Percentiles rank a stretch among this genome's conserved stretches.
These are phyloP conservation scores for Chamaea fasciata DNA, from an alignment of 2,113 vertebrate species.

Conservation along the genomic window DNA sequence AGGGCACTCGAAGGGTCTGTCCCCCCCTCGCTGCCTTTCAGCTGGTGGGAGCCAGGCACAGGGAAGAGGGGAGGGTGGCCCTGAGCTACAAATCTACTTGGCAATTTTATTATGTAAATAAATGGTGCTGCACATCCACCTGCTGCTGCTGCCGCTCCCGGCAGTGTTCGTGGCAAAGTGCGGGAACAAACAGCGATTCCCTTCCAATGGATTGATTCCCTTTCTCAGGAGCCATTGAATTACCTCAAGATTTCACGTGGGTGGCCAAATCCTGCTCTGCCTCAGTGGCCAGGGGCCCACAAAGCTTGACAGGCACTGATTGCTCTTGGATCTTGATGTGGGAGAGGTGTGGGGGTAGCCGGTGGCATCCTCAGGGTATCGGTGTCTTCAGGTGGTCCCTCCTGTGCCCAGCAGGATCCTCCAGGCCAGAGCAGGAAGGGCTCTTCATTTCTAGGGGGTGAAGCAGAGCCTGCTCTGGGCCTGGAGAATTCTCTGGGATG, in stretches of 20 bases:
- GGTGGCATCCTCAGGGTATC: fast-evolving
- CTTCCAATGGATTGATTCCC: conserved; percentile 6
- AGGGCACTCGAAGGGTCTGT: background rate
- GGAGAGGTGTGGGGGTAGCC: background rate
- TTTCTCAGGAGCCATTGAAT: conserved; percentile 10
- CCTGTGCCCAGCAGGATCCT: background rate
- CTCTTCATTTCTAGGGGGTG: background rate
- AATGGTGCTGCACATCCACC: conserved; percentile 50
- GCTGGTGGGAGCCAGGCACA: background rate
- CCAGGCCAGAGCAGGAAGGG: background rate
- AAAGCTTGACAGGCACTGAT: background rate
- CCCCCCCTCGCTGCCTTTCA: background rate
- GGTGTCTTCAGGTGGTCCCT: background rate
- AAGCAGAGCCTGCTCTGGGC: background rate
- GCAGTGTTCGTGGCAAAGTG: background rate
- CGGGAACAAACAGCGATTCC: conserved; percentile 29
- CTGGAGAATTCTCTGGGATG: background rate
- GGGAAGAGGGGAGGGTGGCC: background rate
- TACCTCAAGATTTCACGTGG: background rate
- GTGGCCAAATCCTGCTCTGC: background rate
- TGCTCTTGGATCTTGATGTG: background rate
- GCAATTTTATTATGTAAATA: conserved; percentile 48
- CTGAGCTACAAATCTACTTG: conserved; percentile 45
- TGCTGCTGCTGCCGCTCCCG: conserved; percentile 12
- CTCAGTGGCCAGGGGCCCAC: background rate